These are phyloP conservation scores for Enteromius radiatus DNA, from an alignment of 2,797 vertebrate species.

Conservation along the genomic window DNA sequence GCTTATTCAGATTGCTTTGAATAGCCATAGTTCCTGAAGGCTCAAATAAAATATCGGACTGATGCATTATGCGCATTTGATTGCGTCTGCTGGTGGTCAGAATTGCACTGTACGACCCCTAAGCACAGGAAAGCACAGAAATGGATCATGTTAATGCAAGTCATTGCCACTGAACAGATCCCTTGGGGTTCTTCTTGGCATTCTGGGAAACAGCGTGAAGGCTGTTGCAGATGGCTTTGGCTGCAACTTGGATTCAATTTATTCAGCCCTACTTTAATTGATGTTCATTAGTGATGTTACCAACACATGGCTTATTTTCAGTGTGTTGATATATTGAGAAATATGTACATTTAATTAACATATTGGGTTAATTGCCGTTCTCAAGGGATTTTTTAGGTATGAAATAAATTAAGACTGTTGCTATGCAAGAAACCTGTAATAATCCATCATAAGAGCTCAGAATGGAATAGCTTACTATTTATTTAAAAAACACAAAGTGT, in stretches of 20 bases:
- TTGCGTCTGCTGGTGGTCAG: not conserved
- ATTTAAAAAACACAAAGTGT: not conserved
- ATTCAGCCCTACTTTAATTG: constrained; percentile 17
- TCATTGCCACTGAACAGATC: constrained; percentile 16
- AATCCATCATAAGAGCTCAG: not conserved
- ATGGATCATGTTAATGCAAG: constrained; percentile 37
- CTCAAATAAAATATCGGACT: not conserved
- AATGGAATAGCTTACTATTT: not conserved
- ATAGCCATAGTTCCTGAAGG: not conserved
- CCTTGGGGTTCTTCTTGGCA: constrained; percentile 18
- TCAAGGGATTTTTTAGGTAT: not conserved
- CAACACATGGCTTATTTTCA: not conserved
- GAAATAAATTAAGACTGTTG: not conserved
- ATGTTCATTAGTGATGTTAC: constrained; percentile 1
- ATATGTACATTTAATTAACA: not conserved
- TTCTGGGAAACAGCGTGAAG: not conserved
- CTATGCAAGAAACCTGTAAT: not conserved
- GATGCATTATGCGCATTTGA: not conserved
- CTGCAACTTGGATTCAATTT: constrained; percentile 11
- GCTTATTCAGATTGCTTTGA: not conserved
- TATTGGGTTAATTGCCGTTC: not conserved
- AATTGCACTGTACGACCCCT: not conserved
- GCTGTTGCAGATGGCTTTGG: constrained; percentile 16
- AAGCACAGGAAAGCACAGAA: constrained; percentile 22
- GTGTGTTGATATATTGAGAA: constrained; percentile 1